phyloP scores from a whole-genome alignment of 2,888 invertebrate genomes.

The Leptopilina drosophilae region DNA sequence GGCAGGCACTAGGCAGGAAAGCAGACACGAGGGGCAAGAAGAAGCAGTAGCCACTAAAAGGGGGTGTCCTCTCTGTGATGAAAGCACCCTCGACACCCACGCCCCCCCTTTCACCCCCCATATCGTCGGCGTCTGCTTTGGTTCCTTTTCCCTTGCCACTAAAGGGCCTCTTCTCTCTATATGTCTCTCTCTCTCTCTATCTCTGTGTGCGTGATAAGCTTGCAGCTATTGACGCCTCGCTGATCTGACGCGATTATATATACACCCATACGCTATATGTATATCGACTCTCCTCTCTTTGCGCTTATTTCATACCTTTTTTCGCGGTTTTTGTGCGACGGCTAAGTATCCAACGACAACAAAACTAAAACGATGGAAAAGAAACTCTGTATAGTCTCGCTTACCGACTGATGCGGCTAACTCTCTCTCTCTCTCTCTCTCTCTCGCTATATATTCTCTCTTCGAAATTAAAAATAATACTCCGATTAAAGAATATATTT shows the following conservation, averaged over 20 bases:
- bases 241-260: conserved; percentile 73
- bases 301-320: conserved; percentile 48
- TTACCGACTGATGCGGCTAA: conserved; percentile 25
- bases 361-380: conserved; percentile 53
- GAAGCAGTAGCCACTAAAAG: conserved; percentile 68
- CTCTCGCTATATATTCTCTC: not conserved
- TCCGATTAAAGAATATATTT: not conserved
- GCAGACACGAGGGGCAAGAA: conserved; percentile 53
- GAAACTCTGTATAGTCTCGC: conserved; percentile 22
- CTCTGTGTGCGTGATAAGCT: conserved; percentile 54
- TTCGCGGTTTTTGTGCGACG: conserved; percentile 50
- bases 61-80: conserved; percentile 70
- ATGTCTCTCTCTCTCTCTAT: conserved; percentile 28
- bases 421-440: not conserved
- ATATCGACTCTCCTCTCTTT: conserved; percentile 39
- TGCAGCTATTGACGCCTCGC: conserved; percentile 66
- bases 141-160: conserved; percentile 54
- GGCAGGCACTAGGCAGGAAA: conserved; percentile 59
- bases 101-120: conserved; percentile 52
- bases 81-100: conserved; percentile 66
- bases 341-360: conserved; percentile 46
- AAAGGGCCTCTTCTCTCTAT: conserved; percentile 53
- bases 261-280: conserved; percentile 57
- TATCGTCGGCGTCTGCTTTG: conserved; percentile 55
- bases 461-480: conserved; percentile 8